Evolutionary conservation across 2,113 vertebrate genomes (phyloP).

Genomic region (Theropithecus gelada): DNA sequence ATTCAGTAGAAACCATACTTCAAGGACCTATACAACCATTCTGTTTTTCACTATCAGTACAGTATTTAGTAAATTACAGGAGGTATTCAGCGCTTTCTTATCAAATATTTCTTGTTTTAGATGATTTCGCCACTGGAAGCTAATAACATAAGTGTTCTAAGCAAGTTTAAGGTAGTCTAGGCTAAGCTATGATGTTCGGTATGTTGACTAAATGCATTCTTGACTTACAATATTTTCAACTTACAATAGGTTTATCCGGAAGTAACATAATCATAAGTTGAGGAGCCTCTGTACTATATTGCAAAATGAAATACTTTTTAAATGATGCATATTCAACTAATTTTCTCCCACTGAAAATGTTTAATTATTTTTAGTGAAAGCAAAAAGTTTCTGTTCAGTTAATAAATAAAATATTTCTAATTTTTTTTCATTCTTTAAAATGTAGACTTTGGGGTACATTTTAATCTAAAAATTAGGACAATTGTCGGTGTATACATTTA

Average conservation of each 20-base stretch:
- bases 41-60: not conserved
- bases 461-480: not conserved
- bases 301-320: not conserved
- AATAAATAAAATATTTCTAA: not conserved
- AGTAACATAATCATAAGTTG: not conserved
- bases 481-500: not conserved
- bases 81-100: not conserved
- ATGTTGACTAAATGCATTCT: not conserved
- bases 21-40: not conserved
- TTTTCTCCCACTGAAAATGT: not conserved
- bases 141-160: not conserved
- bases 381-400: not conserved
- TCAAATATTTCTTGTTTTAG: not conserved
- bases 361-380: not conserved
- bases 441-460: not conserved
- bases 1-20: not conserved
- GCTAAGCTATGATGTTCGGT: not conserved
- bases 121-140: not conserved
- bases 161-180: not conserved
- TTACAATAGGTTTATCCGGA: not conserved
- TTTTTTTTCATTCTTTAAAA: not conserved
- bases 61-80: not conserved
- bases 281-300: not conserved
- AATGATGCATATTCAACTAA: not conserved
- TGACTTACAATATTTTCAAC: not conserved